Evolutionary conservation across 92 coral and sea anemone genomes (phyloP).

Genomic region (Zoanthus gigantus): DNA sequence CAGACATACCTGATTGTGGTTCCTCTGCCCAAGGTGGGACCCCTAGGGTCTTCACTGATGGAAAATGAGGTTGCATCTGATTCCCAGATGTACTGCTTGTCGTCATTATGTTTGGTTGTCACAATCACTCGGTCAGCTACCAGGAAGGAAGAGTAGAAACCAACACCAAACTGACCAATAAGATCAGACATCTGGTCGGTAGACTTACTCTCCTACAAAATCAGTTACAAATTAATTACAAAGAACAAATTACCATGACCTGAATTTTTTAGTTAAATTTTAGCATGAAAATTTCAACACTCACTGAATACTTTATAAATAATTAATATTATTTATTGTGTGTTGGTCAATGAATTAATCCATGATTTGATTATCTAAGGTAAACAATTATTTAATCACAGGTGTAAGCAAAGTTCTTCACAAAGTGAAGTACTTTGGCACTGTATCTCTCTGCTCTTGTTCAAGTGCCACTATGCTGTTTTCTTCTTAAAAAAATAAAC

Average conservation of each 20-base stretch:
- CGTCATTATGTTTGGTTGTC: conserved; percentile 95
- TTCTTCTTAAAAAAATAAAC: too few relatives aligned
- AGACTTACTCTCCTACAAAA: conserved; percentile 45
- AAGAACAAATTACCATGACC: background rate
- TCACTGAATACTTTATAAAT: too few relatives aligned
- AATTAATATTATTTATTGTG: too few relatives aligned
- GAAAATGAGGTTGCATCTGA: conserved; percentile 95
- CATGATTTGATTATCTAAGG: too few relatives aligned
- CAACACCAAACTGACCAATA: conserved; percentile 99
- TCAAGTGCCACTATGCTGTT: too few relatives aligned
- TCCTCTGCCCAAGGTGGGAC: conserved; percentile 92
- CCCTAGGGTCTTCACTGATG: conserved; percentile 97
- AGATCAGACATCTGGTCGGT: conserved; percentile 82
- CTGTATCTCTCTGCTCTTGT: too few relatives aligned
- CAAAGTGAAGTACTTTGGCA: too few relatives aligned
- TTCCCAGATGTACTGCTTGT: conserved; percentile 99
- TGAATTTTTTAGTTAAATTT: background rate
- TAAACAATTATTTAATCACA: too few relatives aligned
- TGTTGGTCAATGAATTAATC: too few relatives aligned
- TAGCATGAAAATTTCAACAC: background rate
- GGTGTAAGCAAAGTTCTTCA: too few relatives aligned
- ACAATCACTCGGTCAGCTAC: conserved; percentile 99
- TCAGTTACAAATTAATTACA: background rate
- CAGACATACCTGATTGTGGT: conserved; percentile 89
- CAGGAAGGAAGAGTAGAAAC: conserved; percentile 97